Conservation (phyloP, 2,888 invertebrate genomes). For the Euphydryas editha region DNA sequence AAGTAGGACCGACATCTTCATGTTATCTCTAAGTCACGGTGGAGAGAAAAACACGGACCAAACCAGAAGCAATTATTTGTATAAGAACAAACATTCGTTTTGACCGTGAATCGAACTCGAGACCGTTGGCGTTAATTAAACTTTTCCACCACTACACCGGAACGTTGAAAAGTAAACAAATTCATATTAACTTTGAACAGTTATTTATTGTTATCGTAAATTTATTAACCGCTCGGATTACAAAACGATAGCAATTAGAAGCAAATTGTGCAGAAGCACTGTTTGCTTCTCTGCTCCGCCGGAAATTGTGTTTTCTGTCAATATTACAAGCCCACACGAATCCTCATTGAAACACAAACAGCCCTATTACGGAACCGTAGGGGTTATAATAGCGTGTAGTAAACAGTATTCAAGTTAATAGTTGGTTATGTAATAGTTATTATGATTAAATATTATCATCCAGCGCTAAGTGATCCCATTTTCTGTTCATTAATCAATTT, state of each 20-base stretch:
- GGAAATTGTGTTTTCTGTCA: slow-evolving; percentile 75
- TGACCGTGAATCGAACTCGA: no score
- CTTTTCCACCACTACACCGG: no score
- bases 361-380: slow-evolving; percentile 17
- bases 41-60: no score
- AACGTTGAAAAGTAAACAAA: no score
- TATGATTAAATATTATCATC: background rate
- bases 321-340: slow-evolving; percentile 46
- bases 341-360: slow-evolving; percentile 3
- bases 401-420: slow-evolving; percentile 20
- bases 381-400: background rate
- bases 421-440: slow-evolving; percentile 24
- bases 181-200: background rate
- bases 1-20: no score
- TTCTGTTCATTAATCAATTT: background rate
- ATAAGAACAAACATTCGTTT: no score
- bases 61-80: no score
- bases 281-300: slow-evolving; percentile 48
- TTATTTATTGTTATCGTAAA: background rate
- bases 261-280: slow-evolving; percentile 67
- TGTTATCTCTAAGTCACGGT: no score
- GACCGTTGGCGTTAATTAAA: background rate
- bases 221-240: slow-evolving; percentile 9
- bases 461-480: slow-evolving; percentile 31
- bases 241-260: slow-evolving; percentile 60